Evolutionary conservation across 2,113 vertebrate genomes (phyloP).

Genomic region (Hippocampus mohnikei): DNA sequence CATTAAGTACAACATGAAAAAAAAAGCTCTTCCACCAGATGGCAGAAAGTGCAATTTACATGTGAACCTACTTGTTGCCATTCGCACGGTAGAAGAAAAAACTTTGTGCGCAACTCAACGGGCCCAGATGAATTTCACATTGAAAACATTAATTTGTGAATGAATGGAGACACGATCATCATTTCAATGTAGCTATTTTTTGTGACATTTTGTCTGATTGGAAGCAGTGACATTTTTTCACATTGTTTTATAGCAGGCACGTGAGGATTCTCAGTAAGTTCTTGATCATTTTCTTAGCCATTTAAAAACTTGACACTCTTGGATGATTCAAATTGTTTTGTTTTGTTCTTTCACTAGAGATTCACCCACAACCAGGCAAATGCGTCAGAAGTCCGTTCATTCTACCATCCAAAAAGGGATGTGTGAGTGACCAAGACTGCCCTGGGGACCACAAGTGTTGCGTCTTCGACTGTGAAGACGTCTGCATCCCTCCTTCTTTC

Average conservation of each 20-base stretch:
- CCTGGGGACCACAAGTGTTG: conserved; percentile 59
- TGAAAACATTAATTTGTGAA: background rate
- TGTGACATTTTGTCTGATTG: background rate
- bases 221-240: background rate
- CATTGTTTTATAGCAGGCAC: no score
- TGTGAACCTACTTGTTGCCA: no score
- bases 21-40: no score
- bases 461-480: conserved; percentile 54
- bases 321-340: background rate
- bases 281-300: background rate
- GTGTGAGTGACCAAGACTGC: conserved; percentile 61
- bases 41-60: no score
- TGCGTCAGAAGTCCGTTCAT: conserved; percentile 44
- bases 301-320: background rate
- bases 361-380: conserved; percentile 43
- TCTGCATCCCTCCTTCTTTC: conserved; percentile 65
- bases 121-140: no score
- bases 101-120: no score
- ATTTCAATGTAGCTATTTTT: background rate
- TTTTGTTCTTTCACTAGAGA: conserved; percentile 13
- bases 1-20: background rate
- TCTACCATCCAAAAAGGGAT: conserved; percentile 42
- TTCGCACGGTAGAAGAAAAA: no score
- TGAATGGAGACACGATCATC: background rate
- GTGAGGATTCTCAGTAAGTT: conserved; percentile 11